Base-by-base conservation (phyloP, 2,113 vertebrate species). In the Chloropsis hardwickii region DNA sequence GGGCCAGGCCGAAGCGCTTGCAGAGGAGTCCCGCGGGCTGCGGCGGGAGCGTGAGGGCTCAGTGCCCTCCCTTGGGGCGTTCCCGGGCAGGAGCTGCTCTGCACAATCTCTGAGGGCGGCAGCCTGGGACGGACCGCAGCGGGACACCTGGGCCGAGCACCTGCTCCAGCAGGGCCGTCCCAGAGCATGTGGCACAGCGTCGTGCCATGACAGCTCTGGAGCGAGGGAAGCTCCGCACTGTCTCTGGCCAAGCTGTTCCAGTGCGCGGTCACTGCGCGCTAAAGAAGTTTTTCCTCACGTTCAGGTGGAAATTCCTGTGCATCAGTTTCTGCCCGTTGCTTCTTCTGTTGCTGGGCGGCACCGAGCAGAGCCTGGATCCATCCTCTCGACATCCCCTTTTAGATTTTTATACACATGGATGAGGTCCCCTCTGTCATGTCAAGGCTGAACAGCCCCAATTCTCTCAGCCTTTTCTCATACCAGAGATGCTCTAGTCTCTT, bases 71-170 rank as follows among this genome's bases (percentile, higher is more conserved):
- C 6, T 2, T 0, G 16, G 31, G 13, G 27, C 39, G 33, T 5
- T 33, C 51, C 33, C 51, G 0, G 40, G 15, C 47, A 53, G 15
- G 20, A 40, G 3, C 23, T 9, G 54, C 2, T 16, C n/a, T 65
- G 10, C 56, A 16, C 37, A 11, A 4, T 0, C 33, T 1, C 50
- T 0, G 51, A 22, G 28, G 2, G 37, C 23, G 9, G 4, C 27
- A 3, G 50, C 44, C 51, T 9, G 84, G 10, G 27, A 23, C 39
- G 17, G 9, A 20, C 3, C 35, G 1, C 61, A 3, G 85, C 35
- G 35, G 40, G 9, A 12, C 76, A 12, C 5, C 64, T 5, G 39
- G 1, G 1, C 5, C 86, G 5, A 2, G 11, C 40, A 48, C 35
- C 29, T 11, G 58, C 76, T 37, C 37, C 31, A 10, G 42, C 58